Conservation (phyloP, 1,140 invertebrate species). For the Marisa cornuarietis region DNA sequence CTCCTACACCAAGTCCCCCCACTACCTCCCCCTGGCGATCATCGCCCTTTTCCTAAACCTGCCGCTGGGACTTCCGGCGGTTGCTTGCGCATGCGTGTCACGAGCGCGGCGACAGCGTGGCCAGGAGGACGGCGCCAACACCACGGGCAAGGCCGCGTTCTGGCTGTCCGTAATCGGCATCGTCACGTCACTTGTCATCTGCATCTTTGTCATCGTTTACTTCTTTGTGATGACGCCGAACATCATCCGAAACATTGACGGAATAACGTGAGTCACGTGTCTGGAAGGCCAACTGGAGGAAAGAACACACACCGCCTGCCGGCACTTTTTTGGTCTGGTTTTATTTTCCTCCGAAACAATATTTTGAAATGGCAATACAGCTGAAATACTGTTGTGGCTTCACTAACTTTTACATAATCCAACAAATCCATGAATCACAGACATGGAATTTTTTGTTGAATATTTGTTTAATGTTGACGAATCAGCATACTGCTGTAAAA, state of each 20-base stretch:
- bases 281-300: no score
- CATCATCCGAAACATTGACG: constrained; percentile 14
- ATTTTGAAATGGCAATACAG: no score
- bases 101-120: constrained; percentile 4
- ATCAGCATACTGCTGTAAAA: no score
- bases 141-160: constrained; percentile 15
- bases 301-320: no score
- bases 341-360: no score
- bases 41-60: constrained; percentile 23
- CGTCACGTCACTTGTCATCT: constrained; percentile 18
- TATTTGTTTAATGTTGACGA: no score
- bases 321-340: no score
- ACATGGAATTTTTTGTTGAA: no score
- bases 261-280: constrained; percentile 1
- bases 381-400: no score
- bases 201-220: constrained; percentile 28
- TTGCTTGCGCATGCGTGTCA: constrained; percentile 23
- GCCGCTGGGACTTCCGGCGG: constrained; percentile 15
- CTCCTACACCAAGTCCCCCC: constrained; percentile 24
- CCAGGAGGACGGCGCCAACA: background rate
- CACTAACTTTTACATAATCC: no score
- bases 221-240: constrained; percentile 28
- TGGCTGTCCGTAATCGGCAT: constrained; percentile 29
- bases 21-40: constrained; percentile 31
- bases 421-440: no score